Evolutionary conservation across 2,797 vertebrate genomes (phyloP), one percentile per base, ranked within the genome.

Genomic region (Xerus rutilus): DNA sequence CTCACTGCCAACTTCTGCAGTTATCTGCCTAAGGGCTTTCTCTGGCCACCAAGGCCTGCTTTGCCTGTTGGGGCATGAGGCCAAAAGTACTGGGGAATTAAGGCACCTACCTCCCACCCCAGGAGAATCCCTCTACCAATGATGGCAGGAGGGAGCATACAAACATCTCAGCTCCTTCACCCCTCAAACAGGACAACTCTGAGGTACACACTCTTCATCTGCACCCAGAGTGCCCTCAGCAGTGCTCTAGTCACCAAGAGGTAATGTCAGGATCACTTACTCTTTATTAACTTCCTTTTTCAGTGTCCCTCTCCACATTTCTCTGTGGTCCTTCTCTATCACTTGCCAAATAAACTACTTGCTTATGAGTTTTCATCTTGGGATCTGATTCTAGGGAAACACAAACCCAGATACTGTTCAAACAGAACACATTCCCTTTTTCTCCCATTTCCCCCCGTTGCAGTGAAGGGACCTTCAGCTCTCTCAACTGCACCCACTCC

Each of bases 11-110:
- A 30, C 89, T 88, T 76, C 91, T 86, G 83, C 70, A 91, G 54
- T 70, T 89, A 92, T 94, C 89, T 94, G 70, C 92, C 89, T 92
- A 92, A 95, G 74, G 96, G 92, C 93, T 97, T 92, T 95, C 90
- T 94, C 57, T 91, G 86, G 93, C 64, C 92, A 90, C 76, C 72
- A 87, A 91, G 81, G 52, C 52, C 87, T 89, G 87, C 84, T 81
- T 47, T 86, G 92, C 81, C 67, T 87, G 54, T 52, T 0, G 39
- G 12, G 81, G 90, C 62, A 87, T 32, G 57, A 70, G 30, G 91
- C 35, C 88, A 89, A 91, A 92, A 86, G 43, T 91, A 43, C 74
- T 20, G 18, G 62, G 54, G 86, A 95, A 86, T 86, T 52, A 86
- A 89, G 93, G 30, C 28, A 89, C n/a, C 17, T 1, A 1, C 35